phyloP scores from a whole-genome alignment of 2,888 invertebrate genomes.

The Drosophila meridionalis region DNA sequence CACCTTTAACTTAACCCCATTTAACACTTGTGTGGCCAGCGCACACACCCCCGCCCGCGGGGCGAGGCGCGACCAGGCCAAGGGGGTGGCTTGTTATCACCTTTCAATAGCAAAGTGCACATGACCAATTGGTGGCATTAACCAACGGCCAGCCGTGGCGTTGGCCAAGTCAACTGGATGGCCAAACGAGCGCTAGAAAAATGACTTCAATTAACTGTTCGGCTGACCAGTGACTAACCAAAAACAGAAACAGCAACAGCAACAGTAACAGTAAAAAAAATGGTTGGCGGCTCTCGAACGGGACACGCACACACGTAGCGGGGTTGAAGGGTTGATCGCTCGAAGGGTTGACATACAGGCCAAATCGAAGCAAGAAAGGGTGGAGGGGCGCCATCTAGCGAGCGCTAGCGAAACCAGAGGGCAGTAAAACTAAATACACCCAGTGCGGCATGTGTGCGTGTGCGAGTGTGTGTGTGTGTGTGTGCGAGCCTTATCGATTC shows the following conservation, averaged over 20 bases:
- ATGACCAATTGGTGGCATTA: constrained; percentile 62
- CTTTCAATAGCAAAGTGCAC: constrained; percentile 75
- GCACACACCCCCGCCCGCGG: constrained; percentile 39
- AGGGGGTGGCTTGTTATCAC: constrained; percentile 68
- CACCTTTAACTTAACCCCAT: constrained; percentile 70
- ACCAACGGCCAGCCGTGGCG: constrained; percentile 29
- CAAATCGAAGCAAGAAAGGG: constrained; percentile 38
- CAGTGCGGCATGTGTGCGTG: constrained; percentile 2
- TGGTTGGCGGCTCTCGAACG: constrained; percentile 34
- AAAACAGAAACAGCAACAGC: constrained; percentile 6
- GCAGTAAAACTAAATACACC: constrained; percentile 30
- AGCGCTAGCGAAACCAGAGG: constrained; percentile 18
- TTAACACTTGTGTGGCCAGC: constrained; percentile 67
- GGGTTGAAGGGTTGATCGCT: constrained; percentile 53
- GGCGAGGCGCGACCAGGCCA: neutral
- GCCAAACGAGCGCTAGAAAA: constrained; percentile 69
- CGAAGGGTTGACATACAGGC: constrained; percentile 12
- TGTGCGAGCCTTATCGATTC: constrained; percentile 69
- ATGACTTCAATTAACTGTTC: constrained; percentile 76
- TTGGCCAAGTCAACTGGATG: constrained; percentile 45
- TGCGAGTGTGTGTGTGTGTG: constrained; percentile 14
- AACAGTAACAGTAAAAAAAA: constrained; percentile 8
- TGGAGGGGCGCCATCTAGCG: constrained; percentile 56
- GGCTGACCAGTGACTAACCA: constrained; percentile 74
- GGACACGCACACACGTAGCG: constrained; percentile 9